Base-by-base conservation (phyloP, 2,113 vertebrate species). In the Indri indri region DNA sequence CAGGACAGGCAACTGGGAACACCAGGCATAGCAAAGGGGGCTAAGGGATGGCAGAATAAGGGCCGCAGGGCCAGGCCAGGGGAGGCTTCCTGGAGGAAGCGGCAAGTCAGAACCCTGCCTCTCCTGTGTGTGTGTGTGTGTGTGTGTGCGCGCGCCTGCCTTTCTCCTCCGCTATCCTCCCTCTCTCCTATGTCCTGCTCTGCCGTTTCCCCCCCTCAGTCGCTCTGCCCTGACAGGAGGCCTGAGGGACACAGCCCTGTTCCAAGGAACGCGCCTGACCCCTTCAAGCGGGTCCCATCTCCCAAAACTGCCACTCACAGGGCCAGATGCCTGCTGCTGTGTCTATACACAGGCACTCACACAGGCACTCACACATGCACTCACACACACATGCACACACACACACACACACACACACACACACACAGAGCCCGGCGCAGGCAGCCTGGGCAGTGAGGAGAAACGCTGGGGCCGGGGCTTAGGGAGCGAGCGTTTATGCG, bases 401-500 rank as follows among this genome's bases (percentile, higher is more conserved):
- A 18, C 17, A 17, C 52, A 18, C 52, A 54, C 16, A 14, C 52
- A 20, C 54, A 22, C 54, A 57, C 54, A 57, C 20, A 22, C 54
- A 57, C 18, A 22, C 54, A 22, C 54, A 18, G 18, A 57, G 54
- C 52, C 52, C 16, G 1, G 16, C 1, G 14, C 25, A 10, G 83
- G 54, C 45, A 22, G 61, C 2, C 1, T 4, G 59, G 30, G 37
- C 76, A 23, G 47, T 34, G 47, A 40, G 37, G 57, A 70, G 82
- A 37, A 25, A 66, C 17, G 30, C 74, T 11, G 6, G 27, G 20
- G 30, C 52, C 1, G 8, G 37, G 63, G 45, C 7, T 34, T 25
- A 20, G 10, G 68, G 25, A 76, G 45, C 34, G n/a, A 4, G n/a
- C 14, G 2, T 17, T 8, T 22, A 0, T 4, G 32, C n/a, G 34